Evolutionary conservation across 2,888 invertebrate genomes (phyloP).

Genomic region (Gandaritis pyraliata): DNA sequence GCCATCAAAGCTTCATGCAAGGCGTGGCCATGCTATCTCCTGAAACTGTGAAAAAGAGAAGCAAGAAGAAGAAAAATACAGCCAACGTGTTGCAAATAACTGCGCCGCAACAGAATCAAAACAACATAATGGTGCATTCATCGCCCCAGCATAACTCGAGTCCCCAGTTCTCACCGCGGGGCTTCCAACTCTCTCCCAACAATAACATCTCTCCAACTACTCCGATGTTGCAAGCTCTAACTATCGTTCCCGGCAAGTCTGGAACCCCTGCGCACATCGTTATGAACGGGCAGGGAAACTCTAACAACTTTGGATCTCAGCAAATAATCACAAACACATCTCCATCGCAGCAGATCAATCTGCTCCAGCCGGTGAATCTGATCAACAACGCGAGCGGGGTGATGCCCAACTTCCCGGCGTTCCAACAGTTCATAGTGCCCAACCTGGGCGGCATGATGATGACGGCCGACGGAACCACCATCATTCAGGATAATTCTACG

Average conservation of each 20-base stretch:
- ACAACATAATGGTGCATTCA: constrained; percentile 84
- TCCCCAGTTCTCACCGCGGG: constrained; percentile 88
- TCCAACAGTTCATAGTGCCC: constrained; percentile 93
- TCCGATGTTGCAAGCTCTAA: constrained; percentile 89
- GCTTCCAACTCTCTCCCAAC: constrained; percentile 89
- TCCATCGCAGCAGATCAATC: constrained; percentile 87
- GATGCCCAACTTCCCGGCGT: constrained; percentile 90
- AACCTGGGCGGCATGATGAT: constrained; percentile 93
- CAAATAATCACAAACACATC: constrained; percentile 87
- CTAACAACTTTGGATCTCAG: constrained; percentile 86
- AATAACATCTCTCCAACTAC: constrained; percentile 87
- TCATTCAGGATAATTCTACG: constrained; percentile 88
- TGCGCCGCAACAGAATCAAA: constrained; percentile 86
- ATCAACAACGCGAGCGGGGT: constrained; percentile 88
- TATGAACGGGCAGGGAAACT: constrained; percentile 89
- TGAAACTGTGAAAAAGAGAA: constrained; percentile 87
- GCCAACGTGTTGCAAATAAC: constrained; percentile 89
- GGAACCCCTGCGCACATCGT: constrained; percentile 90
- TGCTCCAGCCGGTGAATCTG: constrained; percentile 92
- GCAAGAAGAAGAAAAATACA: constrained; percentile 91
- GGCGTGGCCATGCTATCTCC: constrained; percentile 86
- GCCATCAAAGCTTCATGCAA: constrained; percentile 68
- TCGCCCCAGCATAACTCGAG: constrained; percentile 77
- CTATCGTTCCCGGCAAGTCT: constrained; percentile 90
- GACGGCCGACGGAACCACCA: constrained; percentile 91